Evolutionary conservation across 2,888 invertebrate genomes (phyloP).

Genomic region (Polydrusus cervinus): DNA sequence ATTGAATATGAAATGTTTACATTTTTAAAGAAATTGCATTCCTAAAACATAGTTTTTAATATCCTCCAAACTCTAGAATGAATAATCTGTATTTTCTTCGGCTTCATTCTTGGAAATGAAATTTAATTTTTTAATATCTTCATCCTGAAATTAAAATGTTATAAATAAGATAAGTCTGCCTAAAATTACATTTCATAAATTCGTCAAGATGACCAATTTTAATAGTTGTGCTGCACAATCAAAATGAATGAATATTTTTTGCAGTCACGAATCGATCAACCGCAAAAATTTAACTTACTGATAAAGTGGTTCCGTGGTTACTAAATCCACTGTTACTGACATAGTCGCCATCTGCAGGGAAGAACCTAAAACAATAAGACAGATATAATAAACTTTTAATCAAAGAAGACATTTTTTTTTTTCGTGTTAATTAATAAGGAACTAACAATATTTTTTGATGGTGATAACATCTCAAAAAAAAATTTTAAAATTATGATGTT

Average conservation of each 20-base stretch:
- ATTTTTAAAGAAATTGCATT: background rate
- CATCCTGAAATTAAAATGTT: constrained; percentile 6
- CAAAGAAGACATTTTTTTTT: too few species aligned
- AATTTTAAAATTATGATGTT: too few species aligned
- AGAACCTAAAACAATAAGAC: constrained; percentile 10
- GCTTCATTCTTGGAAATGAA: constrained; percentile 8
- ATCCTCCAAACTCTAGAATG: background rate
- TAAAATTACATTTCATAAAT: too few species aligned
- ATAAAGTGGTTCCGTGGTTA: background rate
- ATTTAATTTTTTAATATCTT: constrained; percentile 11
- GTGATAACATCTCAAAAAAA: too few species aligned
- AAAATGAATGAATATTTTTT: too few species aligned
- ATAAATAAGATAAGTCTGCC: too few species aligned
- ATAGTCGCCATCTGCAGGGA: constrained; percentile 9
- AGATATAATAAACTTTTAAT: background rate
- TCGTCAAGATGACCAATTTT: too few species aligned
- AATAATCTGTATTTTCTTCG: background rate
- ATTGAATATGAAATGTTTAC: background rate
- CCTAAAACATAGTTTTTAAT: background rate
- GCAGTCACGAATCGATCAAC: too few species aligned
- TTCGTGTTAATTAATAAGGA: too few species aligned
- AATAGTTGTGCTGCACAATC: too few species aligned
- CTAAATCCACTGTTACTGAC: constrained; percentile 3
- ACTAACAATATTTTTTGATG: too few species aligned
- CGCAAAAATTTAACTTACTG: constrained; percentile 16